These are phyloP conservation scores for Cathartes aura DNA, from an alignment of 2,113 vertebrate species.

Conservation along the genomic window DNA sequence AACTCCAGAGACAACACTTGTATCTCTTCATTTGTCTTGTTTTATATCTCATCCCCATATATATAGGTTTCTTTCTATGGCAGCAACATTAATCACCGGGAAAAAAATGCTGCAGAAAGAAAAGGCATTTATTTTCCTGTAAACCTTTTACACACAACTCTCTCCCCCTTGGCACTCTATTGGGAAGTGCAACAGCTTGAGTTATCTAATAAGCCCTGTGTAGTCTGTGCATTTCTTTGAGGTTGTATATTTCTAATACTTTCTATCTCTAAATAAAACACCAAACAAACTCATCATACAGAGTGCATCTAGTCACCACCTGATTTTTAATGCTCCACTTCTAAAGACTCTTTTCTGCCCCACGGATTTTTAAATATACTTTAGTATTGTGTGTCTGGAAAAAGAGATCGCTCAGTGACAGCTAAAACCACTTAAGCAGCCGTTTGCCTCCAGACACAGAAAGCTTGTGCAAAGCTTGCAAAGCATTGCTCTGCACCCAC, in stretches of 20 bases:
- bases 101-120: not conserved
- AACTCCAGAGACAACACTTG: not conserved
- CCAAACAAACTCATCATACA: not conserved
- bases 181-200: not conserved
- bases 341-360: not conserved
- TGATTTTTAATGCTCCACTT: constrained; percentile 2
- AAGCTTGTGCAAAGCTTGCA: not conserved
- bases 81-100: not conserved
- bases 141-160: not conserved
- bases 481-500: not conserved
- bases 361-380: not conserved
- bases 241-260: not conserved
- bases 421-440: not conserved
- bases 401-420: not conserved
- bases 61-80: not conserved
- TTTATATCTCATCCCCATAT: not conserved
- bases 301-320: not conserved
- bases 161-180: not conserved
- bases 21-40: not conserved
- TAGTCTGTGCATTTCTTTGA: not conserved
- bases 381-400: not conserved
- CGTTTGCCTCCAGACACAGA: not conserved
- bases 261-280: constrained; percentile 6
- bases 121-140: not conserved
- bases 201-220: not conserved